Base-by-base conservation (phyloP, 2,113 vertebrate species). In the Heptranchias perlo region DNA sequence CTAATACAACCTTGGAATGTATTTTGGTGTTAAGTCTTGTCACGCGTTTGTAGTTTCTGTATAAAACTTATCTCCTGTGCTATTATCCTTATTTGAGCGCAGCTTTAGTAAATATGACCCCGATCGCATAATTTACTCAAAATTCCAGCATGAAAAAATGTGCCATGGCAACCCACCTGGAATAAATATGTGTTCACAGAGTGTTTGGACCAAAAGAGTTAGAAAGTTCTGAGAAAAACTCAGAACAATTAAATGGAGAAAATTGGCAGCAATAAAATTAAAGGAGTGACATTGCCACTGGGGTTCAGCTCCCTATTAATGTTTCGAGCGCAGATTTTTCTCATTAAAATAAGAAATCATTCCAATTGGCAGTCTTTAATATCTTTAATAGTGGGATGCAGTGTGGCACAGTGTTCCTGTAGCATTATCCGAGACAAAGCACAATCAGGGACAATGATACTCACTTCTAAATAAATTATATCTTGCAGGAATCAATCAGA, bases 151-250 rank as follows among this genome's bases (percentile, higher is more conserved):
- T 64, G 62, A 94, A 65, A 31, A 47, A 52, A 5, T 49, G 47
- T 47, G 44, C 47, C 44, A 49, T 69, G 44, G 65, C 94, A 95
- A 95, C 65, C 39, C 44, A 95, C 2, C 64, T 25, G 23, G 11
- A 13, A 58, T 69, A 49, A 95, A 95, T 52, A 31, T 52, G 13
- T 91, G 6, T 76, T 25, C 69, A 76, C 69, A 76, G 69, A 76
- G 35, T 76, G 69, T 2, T 31, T 11, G 49, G 87, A 58, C 7
- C 10, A n/a, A 58, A 35, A 58, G 87, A 14, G 25, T 54, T 91
- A 58, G 49, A 91, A 91, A 91, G 49, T 95, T 47, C 64, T 95
- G 94, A 73, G 52, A 95, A 64, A 95, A 21, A 62, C 73, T 95
- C 31, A 64, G 67, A 52, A 31, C 49, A 95, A 95, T 49, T 31